These are phyloP conservation scores for Cotesia chilonis DNA, from an alignment of 1,140 invertebrate genomes.

Conservation along the genomic window DNA sequence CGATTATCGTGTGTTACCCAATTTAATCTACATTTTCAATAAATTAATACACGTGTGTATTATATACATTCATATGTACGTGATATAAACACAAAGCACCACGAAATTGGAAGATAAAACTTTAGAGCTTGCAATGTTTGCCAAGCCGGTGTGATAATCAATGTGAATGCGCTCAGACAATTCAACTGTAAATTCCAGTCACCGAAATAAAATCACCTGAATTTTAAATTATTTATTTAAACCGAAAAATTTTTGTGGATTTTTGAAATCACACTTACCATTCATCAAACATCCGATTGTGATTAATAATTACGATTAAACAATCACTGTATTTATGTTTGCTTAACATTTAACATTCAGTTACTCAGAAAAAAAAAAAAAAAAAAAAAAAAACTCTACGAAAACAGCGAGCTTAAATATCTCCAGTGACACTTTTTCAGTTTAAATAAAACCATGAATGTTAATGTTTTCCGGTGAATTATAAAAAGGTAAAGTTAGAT, in stretches of 20 bases:
- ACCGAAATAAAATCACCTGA: slow-evolving; percentile 23
- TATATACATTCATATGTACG: too few relatives aligned
- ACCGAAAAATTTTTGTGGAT: background rate
- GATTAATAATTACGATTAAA: too few relatives aligned
- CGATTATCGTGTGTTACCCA: slow-evolving; percentile 34
- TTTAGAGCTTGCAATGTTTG: slow-evolving; percentile 25
- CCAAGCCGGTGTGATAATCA: slow-evolving; percentile 22
- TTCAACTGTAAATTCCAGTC: slow-evolving; percentile 1
- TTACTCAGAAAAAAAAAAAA: too few relatives aligned
- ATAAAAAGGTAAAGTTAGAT: background rate
- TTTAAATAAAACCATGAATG: background rate
- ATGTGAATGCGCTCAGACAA: slow-evolving; percentile 11
- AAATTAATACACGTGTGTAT: background rate
- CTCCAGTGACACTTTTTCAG: background rate
- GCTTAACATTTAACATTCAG: too few relatives aligned
- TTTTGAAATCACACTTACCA: background rate
- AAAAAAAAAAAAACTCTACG: background rate
- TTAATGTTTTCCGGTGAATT: background rate
- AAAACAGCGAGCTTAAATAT: background rate
- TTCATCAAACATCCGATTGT: background rate
- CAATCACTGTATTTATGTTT: too few relatives aligned
- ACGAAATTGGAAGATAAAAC: slow-evolving; percentile 36
- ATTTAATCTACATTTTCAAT: slow-evolving; percentile 31
- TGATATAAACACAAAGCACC: background rate
- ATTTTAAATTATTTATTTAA: background rate